Conservation (phyloP, 1,140 invertebrate species). For the Sitobion miscanthi region DNA sequence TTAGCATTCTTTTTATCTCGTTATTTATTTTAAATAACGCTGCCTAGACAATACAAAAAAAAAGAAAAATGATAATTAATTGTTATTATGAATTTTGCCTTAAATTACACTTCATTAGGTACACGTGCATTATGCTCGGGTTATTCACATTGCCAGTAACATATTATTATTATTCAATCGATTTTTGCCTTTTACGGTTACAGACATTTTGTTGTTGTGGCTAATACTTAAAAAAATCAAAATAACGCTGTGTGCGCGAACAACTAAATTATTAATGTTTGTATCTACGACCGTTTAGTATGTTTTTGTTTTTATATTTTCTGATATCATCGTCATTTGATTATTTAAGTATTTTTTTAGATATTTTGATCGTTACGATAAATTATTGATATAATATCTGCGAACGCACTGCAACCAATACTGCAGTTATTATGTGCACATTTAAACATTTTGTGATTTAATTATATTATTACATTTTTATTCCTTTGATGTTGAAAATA, state of each 20-base stretch:
- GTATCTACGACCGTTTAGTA: neutral
- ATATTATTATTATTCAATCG: neutral
- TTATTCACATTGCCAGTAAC: neutral
- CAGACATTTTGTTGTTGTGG: too few relatives aligned
- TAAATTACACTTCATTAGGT: neutral
- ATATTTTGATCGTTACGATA: neutral
- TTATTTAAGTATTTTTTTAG: neutral
- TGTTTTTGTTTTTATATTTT: neutral
- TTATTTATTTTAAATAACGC: neutral
- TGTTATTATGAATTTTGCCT: neutral
- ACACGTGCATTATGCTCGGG: neutral
- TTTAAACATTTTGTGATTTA: neutral
- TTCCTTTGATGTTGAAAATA: neutral
- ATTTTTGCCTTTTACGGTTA: too few relatives aligned
- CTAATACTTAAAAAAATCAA: neutral
- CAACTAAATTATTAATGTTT: neutral
- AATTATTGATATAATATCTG: neutral
- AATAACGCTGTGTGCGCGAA: neutral
- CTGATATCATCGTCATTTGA: neutral
- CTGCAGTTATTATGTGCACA: neutral
- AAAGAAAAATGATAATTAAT: neutral
- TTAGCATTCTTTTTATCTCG: neutral
- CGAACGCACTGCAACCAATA: neutral
- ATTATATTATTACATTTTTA: neutral
- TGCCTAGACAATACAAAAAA: neutral